Conservation (phyloP, 2,888 invertebrate species). For the Leptarthrus brevirostris region DNA sequence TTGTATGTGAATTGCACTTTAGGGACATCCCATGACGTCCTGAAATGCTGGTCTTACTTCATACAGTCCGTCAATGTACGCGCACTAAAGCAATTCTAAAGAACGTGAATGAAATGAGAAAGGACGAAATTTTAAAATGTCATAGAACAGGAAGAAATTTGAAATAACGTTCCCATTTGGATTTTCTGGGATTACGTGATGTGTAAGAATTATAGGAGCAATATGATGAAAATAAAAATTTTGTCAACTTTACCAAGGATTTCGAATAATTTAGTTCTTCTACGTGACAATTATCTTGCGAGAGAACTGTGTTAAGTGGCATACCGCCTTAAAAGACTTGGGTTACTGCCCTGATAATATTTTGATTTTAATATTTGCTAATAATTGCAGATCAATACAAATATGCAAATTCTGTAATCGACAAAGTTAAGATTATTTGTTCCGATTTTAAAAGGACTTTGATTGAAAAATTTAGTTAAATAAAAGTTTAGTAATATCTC, state of each 20-base stretch:
- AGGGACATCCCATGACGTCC: neutral
- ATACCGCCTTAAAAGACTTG: too few species aligned
- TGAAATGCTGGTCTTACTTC: neutral
- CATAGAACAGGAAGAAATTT: slow-evolving; percentile 13
- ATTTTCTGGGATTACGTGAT: slow-evolving; percentile 21
- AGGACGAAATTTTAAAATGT: neutral
- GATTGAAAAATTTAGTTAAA: too few species aligned
- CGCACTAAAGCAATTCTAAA: slow-evolving; percentile 5
- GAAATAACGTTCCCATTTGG: slow-evolving; percentile 11
- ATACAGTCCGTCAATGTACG: slow-evolving; percentile 14
- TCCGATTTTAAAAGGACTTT: too few species aligned
- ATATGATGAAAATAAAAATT: slow-evolving; percentile 16
- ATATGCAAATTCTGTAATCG: too few species aligned
- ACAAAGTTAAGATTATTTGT: too few species aligned
- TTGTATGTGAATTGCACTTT: slow-evolving; percentile 27
- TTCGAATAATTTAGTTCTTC: slow-evolving; percentile 20
- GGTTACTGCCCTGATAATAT: too few species aligned
- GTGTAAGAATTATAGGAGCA: slow-evolving; percentile 18
- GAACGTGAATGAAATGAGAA: slow-evolving; percentile 24
- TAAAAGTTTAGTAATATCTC: too few species aligned
- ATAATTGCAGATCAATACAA: too few species aligned
- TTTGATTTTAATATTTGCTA: too few species aligned
- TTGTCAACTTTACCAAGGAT: slow-evolving; percentile 19
- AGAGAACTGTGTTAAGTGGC: too few species aligned
- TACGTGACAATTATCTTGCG: slow-evolving; percentile 36